Percentiles rank a stretch among this genome's conserved stretches.
Evolutionary conservation across 1,140 invertebrate genomes (phyloP).

Genomic region (Centruroides sculpturatus): DNA sequence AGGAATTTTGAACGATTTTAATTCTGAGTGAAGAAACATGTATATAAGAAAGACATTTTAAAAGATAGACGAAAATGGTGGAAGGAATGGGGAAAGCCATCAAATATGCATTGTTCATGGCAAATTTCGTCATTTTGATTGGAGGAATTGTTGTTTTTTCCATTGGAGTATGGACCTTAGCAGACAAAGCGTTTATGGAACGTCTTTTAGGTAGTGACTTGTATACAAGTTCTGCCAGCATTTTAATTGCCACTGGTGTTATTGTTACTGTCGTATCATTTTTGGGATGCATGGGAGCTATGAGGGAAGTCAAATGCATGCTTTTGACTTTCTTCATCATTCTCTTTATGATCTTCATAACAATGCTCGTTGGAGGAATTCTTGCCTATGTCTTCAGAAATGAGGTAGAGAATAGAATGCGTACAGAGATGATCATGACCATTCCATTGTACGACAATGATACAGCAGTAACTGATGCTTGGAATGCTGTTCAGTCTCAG

Average conservation of each 20-base stretch:
- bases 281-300: slow-evolving; percentile 68
- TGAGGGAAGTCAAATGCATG: slow-evolving; percentile 61
- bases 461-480: slow-evolving; percentile 51
- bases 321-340: slow-evolving; percentile 68
- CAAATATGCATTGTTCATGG: slow-evolving; percentile 27
- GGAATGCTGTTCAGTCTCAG: slow-evolving; percentile 47
- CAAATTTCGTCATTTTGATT: slow-evolving; percentile 37
- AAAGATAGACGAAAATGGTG: slow-evolving; percentile 17
- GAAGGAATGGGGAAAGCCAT: slow-evolving; percentile 29
- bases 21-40: no score
- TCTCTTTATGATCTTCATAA: slow-evolving; percentile 68
- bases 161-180: slow-evolving; percentile 60
- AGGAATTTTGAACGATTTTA: no score
- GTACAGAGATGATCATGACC: slow-evolving; percentile 58
- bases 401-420: slow-evolving; percentile 26
- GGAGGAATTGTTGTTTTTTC: slow-evolving; percentile 59
- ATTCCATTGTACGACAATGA: slow-evolving; percentile 31
- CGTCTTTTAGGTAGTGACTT: slow-evolving; percentile 34
- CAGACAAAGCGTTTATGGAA: slow-evolving; percentile 64
- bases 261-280: slow-evolving; percentile 68
- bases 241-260: slow-evolving; percentile 56
- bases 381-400: slow-evolving; percentile 70
- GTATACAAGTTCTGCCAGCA: slow-evolving; percentile 22
- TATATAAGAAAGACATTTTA: no score
- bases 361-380: slow-evolving; percentile 72